A percentile compares a stretch with the other conserved stretches of the same genome.
These are phyloP conservation scores for Turritopsis rubra DNA, from an alignment of 30 jellyfish, hydroid and myxozoan species.

Conservation along the genomic window DNA sequence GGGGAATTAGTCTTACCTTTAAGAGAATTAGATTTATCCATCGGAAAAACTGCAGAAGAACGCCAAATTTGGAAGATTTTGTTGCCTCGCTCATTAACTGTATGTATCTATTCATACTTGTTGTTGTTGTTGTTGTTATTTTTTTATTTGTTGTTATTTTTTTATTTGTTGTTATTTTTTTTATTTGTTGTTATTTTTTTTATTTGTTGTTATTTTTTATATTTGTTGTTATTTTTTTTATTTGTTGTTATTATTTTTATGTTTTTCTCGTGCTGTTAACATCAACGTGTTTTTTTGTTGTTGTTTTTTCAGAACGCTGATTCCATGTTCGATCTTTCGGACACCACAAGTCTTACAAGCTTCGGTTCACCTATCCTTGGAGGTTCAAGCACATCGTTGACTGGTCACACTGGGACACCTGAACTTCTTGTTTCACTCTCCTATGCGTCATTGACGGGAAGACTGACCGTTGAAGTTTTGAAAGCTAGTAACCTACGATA, in stretches of 20 bases:
- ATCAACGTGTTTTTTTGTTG: neutral
- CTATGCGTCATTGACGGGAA: slow-evolving; percentile 86
- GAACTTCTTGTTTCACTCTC: slow-evolving; percentile 83
- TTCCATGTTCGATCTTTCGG: slow-evolving; percentile 81
- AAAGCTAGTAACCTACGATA: slow-evolving; percentile 77
- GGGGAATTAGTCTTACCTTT: slow-evolving; percentile 64
- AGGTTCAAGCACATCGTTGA: slow-evolving; percentile 74
- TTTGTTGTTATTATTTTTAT: too few species aligned
- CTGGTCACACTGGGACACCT: slow-evolving; percentile 70
- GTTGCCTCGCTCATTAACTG: slow-evolving; percentile 80
- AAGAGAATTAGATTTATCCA: slow-evolving; percentile 51
- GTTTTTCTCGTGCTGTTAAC: too few species aligned
- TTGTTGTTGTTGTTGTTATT: neutral
- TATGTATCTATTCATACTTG: slow-evolving; percentile 4
- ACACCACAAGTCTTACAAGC: slow-evolving; percentile 67
- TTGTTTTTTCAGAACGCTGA: slow-evolving; percentile 59
- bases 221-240: too few species aligned
- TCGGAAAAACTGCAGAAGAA: slow-evolving; percentile 49
- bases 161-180: too few species aligned
- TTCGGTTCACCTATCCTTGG: slow-evolving; percentile 74
- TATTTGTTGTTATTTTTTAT: neutral
- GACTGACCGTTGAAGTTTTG: slow-evolving; percentile 83
- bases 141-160: too few species aligned
- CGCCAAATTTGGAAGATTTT: slow-evolving; percentile 64
- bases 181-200: neutral